Percentiles rank a stretch among this genome's conserved stretches.
Conservation (phyloP, 2,888 invertebrate genomes). For the Cenopis cana region DNA sequence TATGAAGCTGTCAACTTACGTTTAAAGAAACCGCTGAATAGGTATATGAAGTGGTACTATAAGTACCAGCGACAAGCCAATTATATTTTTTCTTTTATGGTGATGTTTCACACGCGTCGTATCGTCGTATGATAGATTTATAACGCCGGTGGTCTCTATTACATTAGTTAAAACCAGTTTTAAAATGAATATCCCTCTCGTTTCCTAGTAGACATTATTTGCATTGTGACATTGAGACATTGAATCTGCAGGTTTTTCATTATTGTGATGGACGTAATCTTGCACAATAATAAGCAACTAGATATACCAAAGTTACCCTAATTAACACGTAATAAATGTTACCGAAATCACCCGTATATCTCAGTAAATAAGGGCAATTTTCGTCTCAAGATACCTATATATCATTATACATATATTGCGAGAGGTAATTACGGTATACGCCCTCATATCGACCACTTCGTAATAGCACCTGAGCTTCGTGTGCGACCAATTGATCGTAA, state of each 20-base stretch:
- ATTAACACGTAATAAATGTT: not conserved
- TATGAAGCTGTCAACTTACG: conserved; percentile 17
- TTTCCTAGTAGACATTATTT: too few species aligned
- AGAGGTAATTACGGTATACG: conserved; percentile 33
- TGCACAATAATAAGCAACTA: not conserved
- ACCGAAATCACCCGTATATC: not conserved
- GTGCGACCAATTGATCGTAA: conserved; percentile 38
- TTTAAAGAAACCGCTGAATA: not conserved
- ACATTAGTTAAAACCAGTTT: not conserved
- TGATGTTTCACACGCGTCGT: too few species aligned
- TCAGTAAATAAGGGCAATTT: conserved; percentile 27
- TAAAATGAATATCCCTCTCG: too few species aligned
- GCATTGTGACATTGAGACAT: too few species aligned
- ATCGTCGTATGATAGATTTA: not conserved
- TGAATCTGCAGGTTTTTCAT: too few species aligned
- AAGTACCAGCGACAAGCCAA: not conserved
- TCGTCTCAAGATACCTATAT: conserved; percentile 9
- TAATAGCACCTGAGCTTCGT: conserved; percentile 33
- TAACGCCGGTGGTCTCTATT: too few species aligned
- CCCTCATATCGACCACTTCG: conserved; percentile 23
- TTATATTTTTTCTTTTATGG: not conserved
- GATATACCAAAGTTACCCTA: not conserved
- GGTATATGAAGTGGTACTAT: not conserved
- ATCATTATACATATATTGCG: conserved; percentile 17
- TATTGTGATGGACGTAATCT: not conserved